Evolutionary conservation across 2,113 vertebrate genomes (phyloP).

Genomic region (Tragelaphus imberbis): DNA sequence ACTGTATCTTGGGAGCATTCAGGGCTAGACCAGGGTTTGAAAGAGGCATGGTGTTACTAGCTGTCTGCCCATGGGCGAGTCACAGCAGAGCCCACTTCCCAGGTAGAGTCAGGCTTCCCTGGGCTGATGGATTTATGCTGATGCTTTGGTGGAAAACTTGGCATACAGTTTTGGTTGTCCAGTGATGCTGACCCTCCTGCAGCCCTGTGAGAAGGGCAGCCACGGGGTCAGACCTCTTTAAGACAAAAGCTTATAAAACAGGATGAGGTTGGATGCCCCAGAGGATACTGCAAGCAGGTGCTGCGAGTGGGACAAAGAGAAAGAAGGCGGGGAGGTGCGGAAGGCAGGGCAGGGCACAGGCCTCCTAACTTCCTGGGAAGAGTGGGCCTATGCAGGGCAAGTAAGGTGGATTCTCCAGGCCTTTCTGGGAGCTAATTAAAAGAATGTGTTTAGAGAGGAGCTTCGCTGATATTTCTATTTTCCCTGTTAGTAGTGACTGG

Average conservation of each 20-base stretch:
- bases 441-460: not conserved
- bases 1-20: not conserved
- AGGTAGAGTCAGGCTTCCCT: not conserved
- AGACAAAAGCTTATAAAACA: not conserved
- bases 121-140: not conserved
- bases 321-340: not conserved
- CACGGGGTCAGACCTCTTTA: not conserved
- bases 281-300: not conserved
- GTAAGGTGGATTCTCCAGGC: not conserved
- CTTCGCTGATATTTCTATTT: not conserved
- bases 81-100: not conserved
- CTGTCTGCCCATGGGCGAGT: not conserved
- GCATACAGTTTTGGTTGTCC: rapidly evolving
- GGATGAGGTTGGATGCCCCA: not conserved
- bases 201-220: not conserved
- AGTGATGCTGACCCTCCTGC: not conserved
- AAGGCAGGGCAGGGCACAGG: not conserved
- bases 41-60: not conserved
- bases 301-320: not conserved
- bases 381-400: not conserved
- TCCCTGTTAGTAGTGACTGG: not conserved
- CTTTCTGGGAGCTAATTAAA: slow-evolving; percentile 48
- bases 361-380: not conserved
- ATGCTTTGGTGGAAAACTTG: not conserved
- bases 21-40: not conserved